Evolutionary conservation across 2,797 vertebrate genomes (phyloP), one percentile per base, ranked within the genome.

Genomic region (Gymnothorax reevesii): DNA sequence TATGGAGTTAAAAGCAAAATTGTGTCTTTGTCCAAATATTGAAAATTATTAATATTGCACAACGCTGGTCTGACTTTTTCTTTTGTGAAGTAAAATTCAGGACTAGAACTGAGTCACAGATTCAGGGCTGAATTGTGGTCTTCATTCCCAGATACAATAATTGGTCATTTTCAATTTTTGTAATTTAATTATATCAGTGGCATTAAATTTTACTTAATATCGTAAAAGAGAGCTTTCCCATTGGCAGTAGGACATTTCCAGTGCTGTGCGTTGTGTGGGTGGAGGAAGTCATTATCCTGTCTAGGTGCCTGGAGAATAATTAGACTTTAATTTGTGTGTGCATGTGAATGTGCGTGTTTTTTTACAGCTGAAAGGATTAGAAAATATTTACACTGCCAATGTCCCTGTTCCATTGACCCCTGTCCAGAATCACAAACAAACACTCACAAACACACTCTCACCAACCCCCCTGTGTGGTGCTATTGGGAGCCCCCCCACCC

Each of bases 241-340:
- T 80, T 80, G 49, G 20, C 77, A 55, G 77, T 80, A 52, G 77
- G 77, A 80, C 13, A 55, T 54, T 33, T 42, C 52, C 52, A 55
- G 1, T 54, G 77, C 77, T 22, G 49, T 80, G 77, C 55, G 77
- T 20, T 80, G 77, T 80, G 20, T 80, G 54, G 77, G 54, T 49
- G 49, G 77, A 54, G 79, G 87, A 64, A 77, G 66, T 77, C 88
- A 87, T 84, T 88, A 75, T 59, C 84, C 71, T 73, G 91, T 92
- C 92, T 90, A 90, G 92, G 91, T 93, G 93, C 93, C 93, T 69
- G 93, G 92, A 92, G 94, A 93, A 94, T 95, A 94, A 95, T 95
- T 95, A 95, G 91, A 91, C 92, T 93, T 92, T 95, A 94, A 95
- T 95, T 94, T 93, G 94, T 95, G 93, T 95, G 93, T 80, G 42